A percentile compares a stretch with the other conserved stretches of the same genome.
phyloP scores from a whole-genome alignment of 2,797 vertebrate species.

The Anguilla megastoma region DNA sequence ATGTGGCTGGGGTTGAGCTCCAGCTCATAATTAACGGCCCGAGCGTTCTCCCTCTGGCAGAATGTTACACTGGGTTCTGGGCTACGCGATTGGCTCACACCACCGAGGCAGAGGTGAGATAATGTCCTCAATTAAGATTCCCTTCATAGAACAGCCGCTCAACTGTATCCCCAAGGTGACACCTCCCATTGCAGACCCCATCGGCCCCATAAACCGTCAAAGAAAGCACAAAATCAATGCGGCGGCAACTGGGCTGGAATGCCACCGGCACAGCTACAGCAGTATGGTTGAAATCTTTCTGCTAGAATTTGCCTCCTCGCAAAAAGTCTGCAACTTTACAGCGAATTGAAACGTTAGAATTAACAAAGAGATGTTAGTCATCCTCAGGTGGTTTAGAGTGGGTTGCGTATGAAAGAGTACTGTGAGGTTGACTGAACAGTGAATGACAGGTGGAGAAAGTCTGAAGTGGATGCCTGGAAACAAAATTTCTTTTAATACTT shows the following conservation, averaged over 20 bases:
- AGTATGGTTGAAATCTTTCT: not conserved
- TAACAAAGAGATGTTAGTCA: not conserved
- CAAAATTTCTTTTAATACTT: not conserved
- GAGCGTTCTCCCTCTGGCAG: slow-evolving; percentile 62
- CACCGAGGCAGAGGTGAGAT: slow-evolving; percentile 68
- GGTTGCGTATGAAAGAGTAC: not conserved
- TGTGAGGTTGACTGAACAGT: not conserved
- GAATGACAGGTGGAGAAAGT: not conserved
- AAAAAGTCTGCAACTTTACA: not conserved
- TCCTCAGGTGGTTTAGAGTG: not conserved
- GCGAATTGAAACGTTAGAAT: not conserved
- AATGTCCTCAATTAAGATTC: slow-evolving; percentile 73
- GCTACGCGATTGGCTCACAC: slow-evolving; percentile 50
- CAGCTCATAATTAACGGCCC: slow-evolving; percentile 70
- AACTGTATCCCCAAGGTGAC: slow-evolving; percentile 71
- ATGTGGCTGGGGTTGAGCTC: slow-evolving; percentile 62
- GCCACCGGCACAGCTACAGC: not conserved
- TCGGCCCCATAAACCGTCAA: not conserved
- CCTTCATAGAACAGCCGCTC: slow-evolving; percentile 69
- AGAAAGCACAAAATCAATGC: not conserved
- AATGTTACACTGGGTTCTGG: slow-evolving; percentile 69
- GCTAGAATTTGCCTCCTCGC: not conserved
- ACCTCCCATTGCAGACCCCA: slow-evolving; percentile 56
- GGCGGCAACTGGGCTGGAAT: not conserved
- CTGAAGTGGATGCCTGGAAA: not conserved